These are phyloP conservation scores for Drosophila acutilabella DNA, from an alignment of 2,888 invertebrate genomes.

Conservation along the genomic window DNA sequence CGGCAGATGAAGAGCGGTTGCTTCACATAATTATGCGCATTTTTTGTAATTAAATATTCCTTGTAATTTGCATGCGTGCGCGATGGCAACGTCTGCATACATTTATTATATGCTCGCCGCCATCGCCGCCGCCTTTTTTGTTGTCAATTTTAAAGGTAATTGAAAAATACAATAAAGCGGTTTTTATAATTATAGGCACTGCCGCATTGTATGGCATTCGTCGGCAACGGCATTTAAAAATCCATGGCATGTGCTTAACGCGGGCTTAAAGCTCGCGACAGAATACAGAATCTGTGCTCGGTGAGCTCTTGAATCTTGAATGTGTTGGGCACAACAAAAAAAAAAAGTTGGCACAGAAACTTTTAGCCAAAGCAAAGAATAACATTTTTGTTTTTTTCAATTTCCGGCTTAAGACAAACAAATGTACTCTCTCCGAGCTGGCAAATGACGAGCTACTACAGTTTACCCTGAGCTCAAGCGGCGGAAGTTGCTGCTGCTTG, in stretches of 20 bases:
- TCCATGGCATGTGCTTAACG: constrained; percentile 12
- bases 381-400: constrained; percentile 73
- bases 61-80: constrained; percentile 81
- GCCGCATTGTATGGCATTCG: background rate
- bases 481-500: constrained; percentile 73
- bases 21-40: constrained; percentile 81
- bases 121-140: constrained; percentile 63
- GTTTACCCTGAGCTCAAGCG: constrained; percentile 25
- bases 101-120: constrained; percentile 67
- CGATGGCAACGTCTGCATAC: constrained; percentile 54
- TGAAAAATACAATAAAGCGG: constrained; percentile 80
- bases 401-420: constrained; percentile 81
- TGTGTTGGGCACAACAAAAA: constrained; percentile 1
- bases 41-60: constrained; percentile 84
- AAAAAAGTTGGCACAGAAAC: constrained; percentile 54
- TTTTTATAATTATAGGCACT: constrained; percentile 70
- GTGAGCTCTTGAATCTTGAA: constrained; percentile 3
- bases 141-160: constrained; percentile 81
- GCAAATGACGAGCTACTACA: constrained; percentile 26
- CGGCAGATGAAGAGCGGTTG: constrained; percentile 7
- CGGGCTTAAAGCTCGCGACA: constrained; percentile 27
- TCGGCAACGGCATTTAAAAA: constrained; percentile 12
- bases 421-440: constrained; percentile 53
- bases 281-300: background rate
- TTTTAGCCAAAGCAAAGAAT: constrained; percentile 54